phyloP scores from a whole-genome alignment of 2,797 vertebrate species.

The Sebastes itinus region DNA sequence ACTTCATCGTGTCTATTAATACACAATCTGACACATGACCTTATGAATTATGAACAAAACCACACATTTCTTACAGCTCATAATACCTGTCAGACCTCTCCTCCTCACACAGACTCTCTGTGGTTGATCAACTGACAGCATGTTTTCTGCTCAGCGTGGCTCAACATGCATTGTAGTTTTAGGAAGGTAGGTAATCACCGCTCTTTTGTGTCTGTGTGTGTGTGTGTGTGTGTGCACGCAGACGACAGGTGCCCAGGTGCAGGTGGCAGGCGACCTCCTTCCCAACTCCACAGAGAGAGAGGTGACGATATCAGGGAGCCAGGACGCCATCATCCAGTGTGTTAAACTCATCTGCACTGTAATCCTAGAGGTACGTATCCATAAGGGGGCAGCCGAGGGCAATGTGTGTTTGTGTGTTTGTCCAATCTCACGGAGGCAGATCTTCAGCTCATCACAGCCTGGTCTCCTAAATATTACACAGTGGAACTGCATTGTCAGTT shows the following conservation, averaged over 20 bases:
- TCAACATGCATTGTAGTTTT: background rate
- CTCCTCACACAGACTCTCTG: background rate
- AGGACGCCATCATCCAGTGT: constrained; percentile 95
- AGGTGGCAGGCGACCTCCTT: constrained; percentile 94
- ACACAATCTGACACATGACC: background rate
- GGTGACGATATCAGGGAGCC: constrained; percentile 93
- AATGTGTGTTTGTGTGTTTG: background rate
- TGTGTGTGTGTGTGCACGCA: constrained; percentile 50
- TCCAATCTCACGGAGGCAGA: background rate
- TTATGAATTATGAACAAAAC: constrained; percentile 6
- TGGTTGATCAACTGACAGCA: background rate
- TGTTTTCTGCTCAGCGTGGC: background rate
- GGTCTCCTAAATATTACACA: background rate
- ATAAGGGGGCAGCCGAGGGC: too few relatives aligned
- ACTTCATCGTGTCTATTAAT: background rate
- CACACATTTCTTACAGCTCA: background rate
- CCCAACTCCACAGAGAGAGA: constrained; percentile 97
- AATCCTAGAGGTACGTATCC: constrained; percentile 89
- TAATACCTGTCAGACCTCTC: background rate
- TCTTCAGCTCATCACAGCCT: background rate
- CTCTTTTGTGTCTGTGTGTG: background rate
- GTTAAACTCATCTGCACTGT: constrained; percentile 96
- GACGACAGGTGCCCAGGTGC: constrained; percentile 94
- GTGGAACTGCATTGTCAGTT: too few relatives aligned
- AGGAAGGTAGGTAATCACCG: background rate